Base-by-base conservation (phyloP, 2,888 invertebrate genomes). In the Andrena camellia region DNA sequence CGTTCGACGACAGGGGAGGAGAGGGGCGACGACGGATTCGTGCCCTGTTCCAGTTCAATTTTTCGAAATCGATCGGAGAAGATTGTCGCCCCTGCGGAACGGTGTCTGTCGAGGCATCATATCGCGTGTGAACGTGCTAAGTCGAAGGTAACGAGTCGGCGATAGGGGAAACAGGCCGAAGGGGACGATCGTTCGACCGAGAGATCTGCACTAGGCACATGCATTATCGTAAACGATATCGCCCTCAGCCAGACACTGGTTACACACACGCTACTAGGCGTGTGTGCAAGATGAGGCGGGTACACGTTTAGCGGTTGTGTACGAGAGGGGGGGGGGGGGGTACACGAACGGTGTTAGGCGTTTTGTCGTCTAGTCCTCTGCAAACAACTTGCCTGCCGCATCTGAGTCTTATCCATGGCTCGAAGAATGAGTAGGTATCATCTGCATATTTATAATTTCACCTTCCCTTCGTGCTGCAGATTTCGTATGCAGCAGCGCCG, bases 191-290 rank as follows among this genome's bases (percentile, higher is more conserved):
- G 88, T 89, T 88, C 88, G 83, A 81, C 79, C 86, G 85, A 73
- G 71, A 87, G 89, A 89, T 89, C 83, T 83, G 86, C 81, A 69
- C 81, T 81, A 84, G 86, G 82, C 78, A 82, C 85, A 88, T 89
- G 86, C 88, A 85, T 89, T 89, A 90, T 89, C 87, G 84, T 77
- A 78, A 87, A 83, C 83, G 86, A 87, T 89, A 90, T 90, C 86
- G 84, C 83, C 80, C 67, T 76, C 74, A 82, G 81, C 84, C 86
- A 90, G 90, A 80, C 86, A 73, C 75, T 77, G 78, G 62, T 83
- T 83, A 79, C 75, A 80, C 69, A 75, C 60, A 76, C 59, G 76
- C 7, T 10, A 35, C 57, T 26, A 6, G 23, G 50, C 57, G 69
- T 66, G 74, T 71, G 64, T 63, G 79, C 35, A 42, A 78, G 73